Evolutionary conservation across 2,113 vertebrate genomes (phyloP).

Genomic region (Boleophthalmus pectinirostris): DNA sequence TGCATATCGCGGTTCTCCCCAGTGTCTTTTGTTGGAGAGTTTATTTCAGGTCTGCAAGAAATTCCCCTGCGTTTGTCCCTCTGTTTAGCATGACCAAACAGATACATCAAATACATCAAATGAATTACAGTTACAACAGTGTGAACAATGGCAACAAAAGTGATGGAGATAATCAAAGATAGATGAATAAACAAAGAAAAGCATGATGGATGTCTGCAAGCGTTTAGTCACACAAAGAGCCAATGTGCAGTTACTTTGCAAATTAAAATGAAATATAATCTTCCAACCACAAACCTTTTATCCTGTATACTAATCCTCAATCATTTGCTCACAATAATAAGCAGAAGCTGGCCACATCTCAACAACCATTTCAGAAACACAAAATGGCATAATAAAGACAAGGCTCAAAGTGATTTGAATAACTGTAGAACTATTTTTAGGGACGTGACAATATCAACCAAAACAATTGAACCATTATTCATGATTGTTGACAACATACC

Average conservation of each 20-base stretch:
- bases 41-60: slow-evolving; percentile 58
- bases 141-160: slow-evolving; percentile 60
- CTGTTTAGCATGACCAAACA: slow-evolving; percentile 45
- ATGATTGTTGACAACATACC: too few relatives aligned
- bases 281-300: slow-evolving; percentile 4
- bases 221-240: slow-evolving; percentile 25
- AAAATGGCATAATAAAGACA: background rate
- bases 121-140: slow-evolving; percentile 31
- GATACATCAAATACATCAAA: slow-evolving; percentile 51
- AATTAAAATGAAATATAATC: background rate
- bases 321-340: background rate
- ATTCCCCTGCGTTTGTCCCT: slow-evolving; percentile 56
- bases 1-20: slow-evolving; percentile 34
- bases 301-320: background rate
- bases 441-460: background rate
- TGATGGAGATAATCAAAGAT: slow-evolving; percentile 55
- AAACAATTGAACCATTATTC: too few relatives aligned
- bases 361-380: background rate
- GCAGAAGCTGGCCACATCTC: background rate
- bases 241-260: background rate
- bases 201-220: slow-evolving; percentile 12
- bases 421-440: too few relatives aligned
- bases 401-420: background rate
- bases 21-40: slow-evolving; percentile 36
- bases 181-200: slow-evolving; percentile 16